These are phyloP conservation scores for Actenoides hombroni DNA, from an alignment of 2,113 vertebrate genomes.

Conservation along the genomic window DNA sequence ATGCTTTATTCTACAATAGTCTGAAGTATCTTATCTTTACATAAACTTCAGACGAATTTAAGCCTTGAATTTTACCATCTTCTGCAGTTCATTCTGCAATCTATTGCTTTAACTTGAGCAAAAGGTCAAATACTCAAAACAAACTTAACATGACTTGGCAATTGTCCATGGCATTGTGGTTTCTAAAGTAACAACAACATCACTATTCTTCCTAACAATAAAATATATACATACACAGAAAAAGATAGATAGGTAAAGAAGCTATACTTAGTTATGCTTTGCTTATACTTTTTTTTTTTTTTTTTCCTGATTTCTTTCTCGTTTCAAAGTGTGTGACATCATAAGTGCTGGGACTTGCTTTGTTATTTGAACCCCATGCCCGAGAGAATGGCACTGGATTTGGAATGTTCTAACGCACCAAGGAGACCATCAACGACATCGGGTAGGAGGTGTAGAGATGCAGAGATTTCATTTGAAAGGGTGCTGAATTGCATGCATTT, in stretches of 20 bases:
- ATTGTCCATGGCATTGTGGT: constrained; percentile 80
- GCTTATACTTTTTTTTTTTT: constrained; percentile 20
- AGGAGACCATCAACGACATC: background rate
- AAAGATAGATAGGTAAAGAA: constrained; percentile 37
- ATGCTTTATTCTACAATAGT: constrained; percentile 46
- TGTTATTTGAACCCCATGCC: background rate
- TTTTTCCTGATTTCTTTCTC: constrained; percentile 32
- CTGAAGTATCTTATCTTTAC: constrained; percentile 73
- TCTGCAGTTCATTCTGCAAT: constrained; percentile 56
- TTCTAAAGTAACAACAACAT: constrained; percentile 54
- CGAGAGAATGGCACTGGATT: background rate
- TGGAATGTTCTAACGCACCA: background rate
- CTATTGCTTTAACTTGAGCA: constrained; percentile 69
- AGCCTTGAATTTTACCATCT: constrained; percentile 43
- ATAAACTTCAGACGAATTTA: constrained; percentile 71
- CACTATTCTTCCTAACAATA: constrained; percentile 53
- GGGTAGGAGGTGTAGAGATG: background rate
- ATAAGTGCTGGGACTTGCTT: constrained; percentile 57
- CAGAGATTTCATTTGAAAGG: background rate
- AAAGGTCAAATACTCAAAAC: constrained; percentile 69
- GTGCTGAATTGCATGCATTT: background rate
- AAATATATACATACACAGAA: constrained; percentile 47
- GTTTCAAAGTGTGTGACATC: constrained; percentile 74
- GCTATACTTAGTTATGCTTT: constrained; percentile 53
- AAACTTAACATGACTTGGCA: constrained; percentile 69